A percentile compares a stretch with the other conserved stretches of the same genome.
These are phyloP conservation scores for Scomberomorus guttatus DNA, from an alignment of 2,797 vertebrate species.

Conservation along the genomic window DNA sequence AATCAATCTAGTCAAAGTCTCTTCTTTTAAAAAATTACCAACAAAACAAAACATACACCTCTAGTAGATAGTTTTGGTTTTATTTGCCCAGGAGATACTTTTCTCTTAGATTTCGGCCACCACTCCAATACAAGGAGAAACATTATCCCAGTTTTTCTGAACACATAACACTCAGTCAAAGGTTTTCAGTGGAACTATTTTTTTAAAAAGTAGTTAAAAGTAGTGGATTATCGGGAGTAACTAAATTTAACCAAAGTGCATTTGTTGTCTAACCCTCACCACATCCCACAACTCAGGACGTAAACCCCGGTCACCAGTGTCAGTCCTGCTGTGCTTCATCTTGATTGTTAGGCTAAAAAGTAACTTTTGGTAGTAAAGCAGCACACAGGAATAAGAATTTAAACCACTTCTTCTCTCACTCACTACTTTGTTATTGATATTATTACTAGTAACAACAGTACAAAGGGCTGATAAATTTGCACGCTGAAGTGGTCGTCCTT, in stretches of 20 bases:
- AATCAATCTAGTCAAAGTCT: conserved; percentile 3
- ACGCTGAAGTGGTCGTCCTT: neutral
- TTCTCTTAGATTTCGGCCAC: neutral
- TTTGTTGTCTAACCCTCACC: no score
- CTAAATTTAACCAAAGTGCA: no score
- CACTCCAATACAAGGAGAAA: no score
- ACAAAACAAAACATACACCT: neutral
- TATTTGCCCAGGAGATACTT: neutral
- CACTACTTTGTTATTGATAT: neutral
- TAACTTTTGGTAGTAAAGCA: neutral
- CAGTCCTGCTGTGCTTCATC: no score
- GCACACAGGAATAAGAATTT: neutral
- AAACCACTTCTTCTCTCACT: neutral
- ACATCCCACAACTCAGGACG: no score
- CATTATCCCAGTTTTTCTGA: no score
- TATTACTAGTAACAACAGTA: neutral
- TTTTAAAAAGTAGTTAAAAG: no score
- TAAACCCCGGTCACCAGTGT: no score
- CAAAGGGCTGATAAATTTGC: neutral
- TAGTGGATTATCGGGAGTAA: no score
- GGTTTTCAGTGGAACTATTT: no score
- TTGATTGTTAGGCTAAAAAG: neutral
- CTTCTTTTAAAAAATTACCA: neutral
- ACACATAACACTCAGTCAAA: no score
- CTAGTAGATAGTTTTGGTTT: neutral